A percentile compares a stretch with the other conserved stretches of the same genome.
Evolutionary conservation across 2,797 vertebrate genomes (phyloP).

Genomic region (Anniella stebbinsi): DNA sequence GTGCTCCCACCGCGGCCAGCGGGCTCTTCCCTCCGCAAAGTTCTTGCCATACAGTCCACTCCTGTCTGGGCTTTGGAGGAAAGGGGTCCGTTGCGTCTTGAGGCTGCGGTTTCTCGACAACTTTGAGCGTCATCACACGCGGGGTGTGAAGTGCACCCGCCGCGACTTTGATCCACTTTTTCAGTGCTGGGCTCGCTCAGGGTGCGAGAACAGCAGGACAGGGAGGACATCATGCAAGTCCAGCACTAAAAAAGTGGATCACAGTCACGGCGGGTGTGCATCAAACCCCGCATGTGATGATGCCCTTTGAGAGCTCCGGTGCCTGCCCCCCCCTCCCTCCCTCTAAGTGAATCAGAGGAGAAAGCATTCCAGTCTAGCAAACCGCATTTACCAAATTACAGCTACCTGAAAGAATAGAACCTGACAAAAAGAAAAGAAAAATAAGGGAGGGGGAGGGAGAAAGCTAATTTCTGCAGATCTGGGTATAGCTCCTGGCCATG

Average conservation of each 20-base stretch:
- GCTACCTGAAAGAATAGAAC: slow-evolving; percentile 7
- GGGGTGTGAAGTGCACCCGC: too few species aligned
- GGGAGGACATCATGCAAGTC: too few species aligned
- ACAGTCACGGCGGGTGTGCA: too few species aligned
- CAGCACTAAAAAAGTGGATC: too few species aligned
- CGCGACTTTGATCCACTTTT: too few species aligned
- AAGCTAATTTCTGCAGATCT: background rate
- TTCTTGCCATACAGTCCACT: background rate
- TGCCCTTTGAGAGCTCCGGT: background rate
- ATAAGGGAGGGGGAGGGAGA: too few species aligned
- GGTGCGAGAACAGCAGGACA: too few species aligned
- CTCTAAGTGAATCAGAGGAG: background rate
- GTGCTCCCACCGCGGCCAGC: background rate
- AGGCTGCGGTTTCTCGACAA: background rate
- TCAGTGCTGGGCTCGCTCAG: too few species aligned
- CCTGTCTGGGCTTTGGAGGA: background rate
- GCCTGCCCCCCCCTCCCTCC: background rate
- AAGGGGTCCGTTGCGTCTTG: background rate
- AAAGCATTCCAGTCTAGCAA: background rate
- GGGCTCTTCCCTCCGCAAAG: background rate
- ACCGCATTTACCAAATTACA: background rate
- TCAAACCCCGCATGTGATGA: too few species aligned
- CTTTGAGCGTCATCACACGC: too few species aligned
- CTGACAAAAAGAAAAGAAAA: background rate
- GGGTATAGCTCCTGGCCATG: background rate